Percentiles rank a stretch among this genome's conserved stretches.
phyloP scores from a whole-genome alignment of 2,113 vertebrate genomes.

The Pycnonotus jocosus region DNA sequence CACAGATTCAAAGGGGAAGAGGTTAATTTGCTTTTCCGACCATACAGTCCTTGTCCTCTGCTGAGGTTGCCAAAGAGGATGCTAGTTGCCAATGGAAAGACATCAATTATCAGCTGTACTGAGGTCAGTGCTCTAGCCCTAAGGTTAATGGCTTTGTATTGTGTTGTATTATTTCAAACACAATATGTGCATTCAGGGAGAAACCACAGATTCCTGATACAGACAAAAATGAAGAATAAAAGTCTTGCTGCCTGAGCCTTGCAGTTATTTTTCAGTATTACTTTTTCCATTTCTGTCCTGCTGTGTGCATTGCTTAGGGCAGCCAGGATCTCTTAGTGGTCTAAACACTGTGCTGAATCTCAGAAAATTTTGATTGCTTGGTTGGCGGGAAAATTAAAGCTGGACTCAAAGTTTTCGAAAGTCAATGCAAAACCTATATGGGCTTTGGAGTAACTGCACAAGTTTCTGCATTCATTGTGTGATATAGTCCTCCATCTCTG shows the following conservation, averaged over 20 bases:
- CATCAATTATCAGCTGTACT: slow-evolving; percentile 48
- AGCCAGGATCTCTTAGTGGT: not conserved
- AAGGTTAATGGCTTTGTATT: slow-evolving; percentile 52
- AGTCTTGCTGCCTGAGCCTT: not conserved
- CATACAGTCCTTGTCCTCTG: slow-evolving; percentile 11
- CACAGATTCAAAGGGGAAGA: slow-evolving; percentile 39
- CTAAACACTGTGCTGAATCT: not conserved
- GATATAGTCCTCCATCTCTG: not conserved
- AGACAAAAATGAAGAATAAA: not conserved
- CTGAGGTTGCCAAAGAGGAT: slow-evolving; percentile 39
- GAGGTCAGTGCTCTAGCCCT: slow-evolving; percentile 16
- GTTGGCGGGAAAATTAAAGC: not conserved
- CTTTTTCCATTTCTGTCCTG: not conserved
- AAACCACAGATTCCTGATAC: slow-evolving; percentile 20
- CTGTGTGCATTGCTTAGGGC: not conserved
- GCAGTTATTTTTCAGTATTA: slow-evolving; percentile 3
- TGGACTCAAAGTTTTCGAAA: not conserved
- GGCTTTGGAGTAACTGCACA: not conserved
- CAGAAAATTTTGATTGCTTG: not conserved
- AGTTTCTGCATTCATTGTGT: not conserved
- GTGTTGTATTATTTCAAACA: slow-evolving; percentile 49
- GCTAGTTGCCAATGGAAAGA: slow-evolving; percentile 49
- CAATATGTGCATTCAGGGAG: slow-evolving; percentile 34
- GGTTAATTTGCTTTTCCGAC: slow-evolving; percentile 60
- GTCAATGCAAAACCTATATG: not conserved